Evolutionary conservation across 2,113 vertebrate species (phyloP).

Genomic region (Tragelaphus scriptus): DNA sequence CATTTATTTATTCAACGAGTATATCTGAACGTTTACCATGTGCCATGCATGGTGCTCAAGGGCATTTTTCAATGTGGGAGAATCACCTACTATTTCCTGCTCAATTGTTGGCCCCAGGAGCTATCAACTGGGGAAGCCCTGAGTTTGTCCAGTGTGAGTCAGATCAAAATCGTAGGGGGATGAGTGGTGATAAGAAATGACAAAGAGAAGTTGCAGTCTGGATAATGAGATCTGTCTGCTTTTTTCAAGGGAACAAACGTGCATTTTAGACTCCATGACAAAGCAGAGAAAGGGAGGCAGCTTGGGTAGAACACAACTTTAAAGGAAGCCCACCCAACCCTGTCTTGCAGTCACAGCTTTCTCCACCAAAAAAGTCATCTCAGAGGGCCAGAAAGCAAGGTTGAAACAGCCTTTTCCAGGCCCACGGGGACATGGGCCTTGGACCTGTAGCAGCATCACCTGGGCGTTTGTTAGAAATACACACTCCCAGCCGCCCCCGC

Average conservation of each 20-base stretch:
- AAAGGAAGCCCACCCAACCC: not conserved
- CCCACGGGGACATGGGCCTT: not conserved
- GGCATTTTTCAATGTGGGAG: not conserved
- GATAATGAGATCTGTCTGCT: not conserved
- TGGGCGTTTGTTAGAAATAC: accelerated
- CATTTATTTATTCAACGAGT: not conserved
- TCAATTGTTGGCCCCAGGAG: not conserved
- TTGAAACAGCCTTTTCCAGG: not conserved
- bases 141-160: not conserved
- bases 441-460: not conserved
- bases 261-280: not conserved
- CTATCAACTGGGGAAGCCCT: not conserved
- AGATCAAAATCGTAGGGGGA: not conserved
- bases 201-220: not conserved
- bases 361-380: not conserved
- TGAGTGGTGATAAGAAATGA: not conserved
- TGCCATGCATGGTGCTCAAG: not conserved
- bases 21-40: not conserved
- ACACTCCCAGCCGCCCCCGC: not conserved
- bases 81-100: not conserved
- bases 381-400: accelerated
- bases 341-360: not conserved
- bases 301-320: not conserved
- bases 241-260: not conserved
- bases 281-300: not conserved